Conservation (phyloP, 2,113 vertebrate species). For the Aramus guarauna region DNA sequence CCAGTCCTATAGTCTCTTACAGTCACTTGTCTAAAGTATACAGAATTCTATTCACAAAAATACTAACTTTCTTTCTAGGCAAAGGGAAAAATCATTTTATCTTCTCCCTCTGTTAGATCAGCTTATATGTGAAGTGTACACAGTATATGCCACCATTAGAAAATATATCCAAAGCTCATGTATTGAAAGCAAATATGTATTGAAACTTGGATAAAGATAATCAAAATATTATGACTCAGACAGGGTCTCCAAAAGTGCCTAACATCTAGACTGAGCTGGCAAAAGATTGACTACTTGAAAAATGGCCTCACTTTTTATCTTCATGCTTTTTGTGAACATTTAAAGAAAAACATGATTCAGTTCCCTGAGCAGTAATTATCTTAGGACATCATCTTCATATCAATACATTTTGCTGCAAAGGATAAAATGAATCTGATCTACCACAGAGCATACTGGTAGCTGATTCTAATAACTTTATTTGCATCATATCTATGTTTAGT, state of each 20-base stretch:
- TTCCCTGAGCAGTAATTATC: neutral
- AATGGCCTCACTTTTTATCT: neutral
- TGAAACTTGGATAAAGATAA: neutral
- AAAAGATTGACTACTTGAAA: neutral
- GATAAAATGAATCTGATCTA: neutral
- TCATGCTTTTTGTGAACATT: neutral
- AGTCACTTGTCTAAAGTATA: neutral
- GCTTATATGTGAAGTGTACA: neutral
- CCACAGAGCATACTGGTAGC: neutral
- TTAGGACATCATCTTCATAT: neutral
- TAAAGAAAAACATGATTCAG: neutral
- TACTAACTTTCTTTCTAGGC: neutral
- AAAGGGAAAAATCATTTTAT: neutral
- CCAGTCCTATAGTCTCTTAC: neutral
- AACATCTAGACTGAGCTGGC: neutral
- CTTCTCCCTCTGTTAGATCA: rapidly evolving
- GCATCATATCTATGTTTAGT: neutral
- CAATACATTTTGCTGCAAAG: neutral
- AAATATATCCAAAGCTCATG: neutral
- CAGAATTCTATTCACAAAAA: neutral
- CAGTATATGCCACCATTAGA: neutral
- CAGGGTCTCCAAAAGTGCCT: neutral
- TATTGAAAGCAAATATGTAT: neutral
- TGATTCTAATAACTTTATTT: neutral
- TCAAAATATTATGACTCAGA: neutral